Base-by-base conservation (phyloP, 2,797 vertebrate genomes). In the Aplochiton taeniatus region DNA sequence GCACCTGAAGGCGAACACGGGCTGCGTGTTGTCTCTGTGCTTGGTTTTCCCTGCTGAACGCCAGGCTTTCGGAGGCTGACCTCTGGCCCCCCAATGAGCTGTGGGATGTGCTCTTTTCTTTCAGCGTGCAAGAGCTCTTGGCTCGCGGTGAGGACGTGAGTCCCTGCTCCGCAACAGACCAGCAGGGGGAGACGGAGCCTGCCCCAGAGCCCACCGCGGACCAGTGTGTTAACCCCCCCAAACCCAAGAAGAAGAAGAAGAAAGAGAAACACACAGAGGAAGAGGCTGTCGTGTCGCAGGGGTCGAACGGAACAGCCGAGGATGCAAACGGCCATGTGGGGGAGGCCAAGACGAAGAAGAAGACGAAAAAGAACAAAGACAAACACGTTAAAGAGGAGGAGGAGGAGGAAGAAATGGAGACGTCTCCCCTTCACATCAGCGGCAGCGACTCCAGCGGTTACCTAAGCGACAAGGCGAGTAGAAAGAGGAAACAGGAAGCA, bases 401-500 rank as follows among this genome's bases (percentile, higher is more conserved):
- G 52, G 52, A 76, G 0, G 78, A 44, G 63, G 75, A 85, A 51
- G 77, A 88, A 41, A 80, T 87, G 1, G 79, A 49, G 18, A 12
- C 78, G 0, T 73, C 73, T 5, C 44, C 18, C 0, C 0, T 64
- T 42, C 82, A 90, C 43, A 65, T 90, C 42, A 90, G 86, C 1
- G 66, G 67, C 54, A 95, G 93, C 63, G 93, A 95, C 88, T 94
- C 93, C 31, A 94, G 93, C 12, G 91, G 92, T 70, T 94, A 95
- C 75, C 70, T 90, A 4, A 94, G 91, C 63, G 92, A 95, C 67
- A 93, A 93, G 72, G 84, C 87, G 50, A 85, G 75, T 70, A 95
- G 90, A 74, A 96, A 94, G 88, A 93, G 93, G 83, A 95, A 91
- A 83, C 87, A 69, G 0, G 83, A 82, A 31, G 76, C 72, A 8